Evolutionary conservation across 2,113 vertebrate species (phyloP).

Genomic region (Indri indri): DNA sequence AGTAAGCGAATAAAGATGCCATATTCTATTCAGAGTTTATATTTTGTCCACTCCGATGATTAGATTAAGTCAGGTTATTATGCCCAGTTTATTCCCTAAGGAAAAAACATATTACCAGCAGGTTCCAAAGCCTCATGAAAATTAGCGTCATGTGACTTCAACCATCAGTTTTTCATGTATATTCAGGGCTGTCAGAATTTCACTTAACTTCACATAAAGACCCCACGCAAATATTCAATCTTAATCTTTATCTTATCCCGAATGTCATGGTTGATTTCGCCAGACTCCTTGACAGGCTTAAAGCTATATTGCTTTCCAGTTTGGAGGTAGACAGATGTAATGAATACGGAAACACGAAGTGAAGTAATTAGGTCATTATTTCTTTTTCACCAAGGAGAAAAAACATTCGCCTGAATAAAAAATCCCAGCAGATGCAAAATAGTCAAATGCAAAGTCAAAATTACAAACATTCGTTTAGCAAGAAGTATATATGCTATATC

Average conservation of each 20-base stretch:
- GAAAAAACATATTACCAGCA: background rate
- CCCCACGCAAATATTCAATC: background rate
- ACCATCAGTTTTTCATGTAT: background rate
- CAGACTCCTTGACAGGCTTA: background rate
- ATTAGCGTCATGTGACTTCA: background rate
- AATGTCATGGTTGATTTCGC: background rate
- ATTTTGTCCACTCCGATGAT: background rate
- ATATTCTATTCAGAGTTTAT: background rate
- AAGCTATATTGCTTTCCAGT: background rate
- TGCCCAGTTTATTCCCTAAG: background rate
- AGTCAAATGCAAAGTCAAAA: background rate
- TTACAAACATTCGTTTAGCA: background rate
- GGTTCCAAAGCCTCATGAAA: background rate
- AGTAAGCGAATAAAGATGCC: background rate
- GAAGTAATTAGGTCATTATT: background rate
- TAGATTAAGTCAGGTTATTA: background rate
- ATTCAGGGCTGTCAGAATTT: background rate
- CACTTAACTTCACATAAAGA: background rate
- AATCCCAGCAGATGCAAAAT: background rate
- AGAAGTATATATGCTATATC: background rate
- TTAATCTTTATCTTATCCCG: background rate
- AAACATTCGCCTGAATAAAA: background rate
- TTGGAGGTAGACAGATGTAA: background rate
- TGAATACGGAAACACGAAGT: background rate
- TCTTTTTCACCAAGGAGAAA: background rate